Conservation (phyloP, 2,797 vertebrate genomes). For the Sebastiscus tertius region DNA sequence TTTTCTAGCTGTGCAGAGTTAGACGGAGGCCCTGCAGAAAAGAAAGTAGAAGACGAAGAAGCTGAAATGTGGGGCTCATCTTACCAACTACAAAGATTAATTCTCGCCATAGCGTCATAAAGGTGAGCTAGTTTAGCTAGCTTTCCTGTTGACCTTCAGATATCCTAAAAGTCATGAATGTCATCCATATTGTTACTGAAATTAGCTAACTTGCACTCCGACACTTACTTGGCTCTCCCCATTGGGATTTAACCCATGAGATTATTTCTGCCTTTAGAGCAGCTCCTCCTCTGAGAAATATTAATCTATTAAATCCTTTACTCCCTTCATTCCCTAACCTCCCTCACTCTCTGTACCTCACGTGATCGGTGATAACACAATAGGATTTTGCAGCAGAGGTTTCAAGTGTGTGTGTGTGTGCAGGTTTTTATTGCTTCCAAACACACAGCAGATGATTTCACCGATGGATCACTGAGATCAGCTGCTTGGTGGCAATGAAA, state of each 20-base stretch:
- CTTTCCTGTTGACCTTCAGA: constrained; percentile 10
- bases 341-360: constrained; percentile 39
- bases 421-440: neutral
- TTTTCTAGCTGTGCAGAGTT: constrained; percentile 38
- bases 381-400: constrained; percentile 33
- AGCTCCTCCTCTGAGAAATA: constrained; percentile 55
- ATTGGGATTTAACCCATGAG: constrained; percentile 35
- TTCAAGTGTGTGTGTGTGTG: constrained; percentile 18
- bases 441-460: constrained; percentile 34
- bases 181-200: constrained; percentile 20
- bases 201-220: neutral
- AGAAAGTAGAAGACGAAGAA: neutral
- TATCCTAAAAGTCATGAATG: constrained; percentile 33
- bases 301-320: constrained; percentile 21
- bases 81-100: neutral
- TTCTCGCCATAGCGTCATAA: neutral
- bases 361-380: constrained; percentile 34
- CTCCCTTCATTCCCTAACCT: neutral
- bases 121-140: neutral
- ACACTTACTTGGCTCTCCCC: constrained; percentile 11
- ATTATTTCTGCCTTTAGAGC: constrained; percentile 50
- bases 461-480: constrained; percentile 22
- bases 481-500: constrained; percentile 24
- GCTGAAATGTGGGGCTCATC: neutral
- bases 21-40: constrained; percentile 31